Percentiles rank a stretch among this genome's conserved stretches.
Conservation (phyloP, 2,888 invertebrate species). For the Sisyra terminalis region DNA sequence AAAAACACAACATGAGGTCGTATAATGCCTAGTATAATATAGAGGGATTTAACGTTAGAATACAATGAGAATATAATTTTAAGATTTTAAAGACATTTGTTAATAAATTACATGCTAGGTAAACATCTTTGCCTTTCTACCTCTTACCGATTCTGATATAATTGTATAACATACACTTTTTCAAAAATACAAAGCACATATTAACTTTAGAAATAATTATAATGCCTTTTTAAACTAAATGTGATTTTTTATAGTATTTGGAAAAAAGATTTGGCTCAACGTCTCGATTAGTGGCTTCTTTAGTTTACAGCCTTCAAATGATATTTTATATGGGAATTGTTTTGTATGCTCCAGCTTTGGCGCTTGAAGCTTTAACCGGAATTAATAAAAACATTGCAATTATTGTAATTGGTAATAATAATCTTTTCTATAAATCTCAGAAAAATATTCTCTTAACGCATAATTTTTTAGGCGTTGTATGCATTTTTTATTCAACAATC, state of each 20-base stretch:
- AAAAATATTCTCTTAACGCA: not conserved
- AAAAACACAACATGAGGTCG: too few species aligned
- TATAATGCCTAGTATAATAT: too few species aligned
- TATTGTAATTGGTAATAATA: constrained; percentile 38
- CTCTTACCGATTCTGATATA: too few species aligned
- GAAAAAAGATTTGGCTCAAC: constrained; percentile 68
- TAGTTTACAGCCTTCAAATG: constrained; percentile 80
- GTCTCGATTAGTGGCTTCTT: constrained; percentile 60
- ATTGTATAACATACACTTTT: too few species aligned
- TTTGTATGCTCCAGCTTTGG: constrained; percentile 83
- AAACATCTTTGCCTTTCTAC: too few species aligned
- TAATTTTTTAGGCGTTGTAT: constrained; percentile 39
- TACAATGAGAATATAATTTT: too few species aligned
- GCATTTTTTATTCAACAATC: constrained; percentile 73
- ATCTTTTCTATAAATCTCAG: not conserved
- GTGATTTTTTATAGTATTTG: constrained; percentile 48
- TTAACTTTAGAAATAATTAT: too few species aligned
- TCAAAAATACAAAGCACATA: too few species aligned
- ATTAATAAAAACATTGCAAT: constrained; percentile 55
- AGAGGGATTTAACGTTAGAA: too few species aligned
- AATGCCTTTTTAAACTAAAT: not conserved
- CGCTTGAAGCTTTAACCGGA: constrained; percentile 75
- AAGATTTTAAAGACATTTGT: too few species aligned
- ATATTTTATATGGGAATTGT: constrained; percentile 83
- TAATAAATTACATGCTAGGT: too few species aligned